A percentile compares a stretch with the other conserved stretches of the same genome.
Evolutionary conservation across 1,140 invertebrate species (phyloP).

Genomic region (Lucilia cuprina): DNA sequence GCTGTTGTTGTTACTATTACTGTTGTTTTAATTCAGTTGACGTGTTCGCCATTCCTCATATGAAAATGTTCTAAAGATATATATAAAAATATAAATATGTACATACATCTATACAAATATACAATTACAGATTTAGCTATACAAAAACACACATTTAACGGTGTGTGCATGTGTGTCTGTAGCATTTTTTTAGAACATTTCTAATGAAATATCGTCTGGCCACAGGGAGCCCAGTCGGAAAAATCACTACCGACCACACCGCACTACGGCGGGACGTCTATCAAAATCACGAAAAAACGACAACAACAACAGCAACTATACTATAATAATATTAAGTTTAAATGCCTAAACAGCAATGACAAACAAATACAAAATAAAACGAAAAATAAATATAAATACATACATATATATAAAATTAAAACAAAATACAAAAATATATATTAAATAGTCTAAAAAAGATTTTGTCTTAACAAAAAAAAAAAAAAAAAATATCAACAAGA

Average conservation of each 20-base stretch:
- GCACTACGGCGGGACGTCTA: conserved; percentile 40
- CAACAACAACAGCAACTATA: not conserved
- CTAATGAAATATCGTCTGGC: conserved; percentile 41
- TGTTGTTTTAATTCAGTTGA: conserved; percentile 16
- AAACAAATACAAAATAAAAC: conserved; percentile 25
- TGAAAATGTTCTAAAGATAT: not conserved
- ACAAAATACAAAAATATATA: not conserved
- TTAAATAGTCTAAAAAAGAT: not conserved
- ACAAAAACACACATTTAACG: not conserved
- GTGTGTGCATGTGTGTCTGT: not conserved
- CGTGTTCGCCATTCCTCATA: conserved; percentile 10
- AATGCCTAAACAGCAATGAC: conserved; percentile 33
- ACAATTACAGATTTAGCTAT: not conserved
- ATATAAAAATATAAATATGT: not conserved
- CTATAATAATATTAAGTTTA: not conserved
- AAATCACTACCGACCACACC: conserved; percentile 38
- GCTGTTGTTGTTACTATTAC: not conserved
- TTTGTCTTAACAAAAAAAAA: not conserved
- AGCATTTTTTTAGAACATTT: conserved; percentile 35
- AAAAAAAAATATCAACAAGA: not conserved
- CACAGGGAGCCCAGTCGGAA: conserved; percentile 38
- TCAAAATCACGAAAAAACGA: conserved; percentile 22
- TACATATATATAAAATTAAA: not conserved
- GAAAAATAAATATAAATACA: not conserved
- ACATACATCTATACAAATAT: not conserved